These are phyloP conservation scores for Hydriomena furcata DNA, from an alignment of 2,888 invertebrate genomes.

Conservation along the genomic window DNA sequence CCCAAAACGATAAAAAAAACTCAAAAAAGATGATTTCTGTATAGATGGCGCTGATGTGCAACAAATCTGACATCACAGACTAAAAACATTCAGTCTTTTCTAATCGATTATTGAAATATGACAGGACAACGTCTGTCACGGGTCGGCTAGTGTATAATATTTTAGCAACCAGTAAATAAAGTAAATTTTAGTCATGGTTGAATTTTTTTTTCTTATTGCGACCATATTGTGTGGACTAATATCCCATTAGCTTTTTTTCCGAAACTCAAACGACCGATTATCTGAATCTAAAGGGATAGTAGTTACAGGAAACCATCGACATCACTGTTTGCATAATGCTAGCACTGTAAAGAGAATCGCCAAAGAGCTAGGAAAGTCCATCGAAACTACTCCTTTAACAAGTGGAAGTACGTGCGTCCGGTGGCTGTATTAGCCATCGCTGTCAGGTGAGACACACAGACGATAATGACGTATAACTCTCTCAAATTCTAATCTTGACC, in stretches of 20 bases:
- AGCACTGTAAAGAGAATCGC: conserved; percentile 47
- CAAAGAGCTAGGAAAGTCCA: conserved; percentile 48
- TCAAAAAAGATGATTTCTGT: too few relatives aligned
- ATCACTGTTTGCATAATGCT: conserved; percentile 31
- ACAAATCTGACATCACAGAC: too few relatives aligned
- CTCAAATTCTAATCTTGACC: not conserved
- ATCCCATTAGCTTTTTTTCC: conserved; percentile 1
- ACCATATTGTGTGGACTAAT: too few relatives aligned
- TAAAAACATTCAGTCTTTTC: too few relatives aligned
- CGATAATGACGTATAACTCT: not conserved
- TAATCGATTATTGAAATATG: too few relatives aligned
- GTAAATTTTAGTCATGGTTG: not conserved
- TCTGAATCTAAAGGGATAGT: too few relatives aligned
- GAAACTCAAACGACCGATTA: not conserved
- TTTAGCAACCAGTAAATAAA: too few relatives aligned
- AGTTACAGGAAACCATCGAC: conserved; percentile 9
- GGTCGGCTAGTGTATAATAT: too few relatives aligned
- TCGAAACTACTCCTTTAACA: conserved; percentile 43
- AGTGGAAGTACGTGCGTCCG: conserved; percentile 45
- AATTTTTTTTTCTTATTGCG: too few relatives aligned
- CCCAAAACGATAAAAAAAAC: too few relatives aligned
- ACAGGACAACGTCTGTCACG: too few relatives aligned
- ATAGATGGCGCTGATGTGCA: too few relatives aligned
- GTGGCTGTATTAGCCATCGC: conserved; percentile 52
- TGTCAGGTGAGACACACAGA: conserved; percentile 38